Base-by-base conservation (phyloP, 2,797 vertebrate species). In the Eulemur albifrons region DNA sequence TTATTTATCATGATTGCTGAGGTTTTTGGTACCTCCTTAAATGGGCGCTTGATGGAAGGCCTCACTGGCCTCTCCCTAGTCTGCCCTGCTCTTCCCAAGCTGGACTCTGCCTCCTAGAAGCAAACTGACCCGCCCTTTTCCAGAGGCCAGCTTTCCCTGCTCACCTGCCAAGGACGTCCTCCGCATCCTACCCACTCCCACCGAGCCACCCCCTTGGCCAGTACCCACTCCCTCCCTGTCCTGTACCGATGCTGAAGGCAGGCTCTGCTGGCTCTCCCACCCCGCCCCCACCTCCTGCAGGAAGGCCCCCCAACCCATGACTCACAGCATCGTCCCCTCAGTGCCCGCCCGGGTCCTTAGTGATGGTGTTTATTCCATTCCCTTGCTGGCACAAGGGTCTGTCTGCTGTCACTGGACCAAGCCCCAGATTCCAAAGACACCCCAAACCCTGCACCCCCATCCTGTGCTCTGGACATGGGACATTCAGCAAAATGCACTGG, bases 401-500 rank as follows among this genome's bases (percentile, higher is more conserved):
- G 61, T 93, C 70, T 50, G 63, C 63, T 81, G 38, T 72, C 14
- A 40, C 43, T 57, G 73, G 40, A 57, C 32, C 65, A 76, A 93
- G 57, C 43, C 50, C 54, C 12, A 15, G 61, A 50, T 17, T 73
- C 40, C 45, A 2, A 2, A 38, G 40, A 14, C 30, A 61, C 4
- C 57, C 14, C 45, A 6, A 14, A 32, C 9, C 38, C 65, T n/a
- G 8, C 23, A 12, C 30, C 59, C 76, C 10, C 11, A 35, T 7
- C 40, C 79, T 0, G 2, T 13, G 50, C 50, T 40, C 48, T 14
- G 88, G 10, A 21, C 27, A 2, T 0, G 0, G 5, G 10, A 11
- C 10, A 4, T 59, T 45, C 5, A 12, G 70, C 35, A 54, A 32
- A 27, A 86, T 12, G 45, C 0, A 1, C 35, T n/a, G 72, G 90